Base-by-base conservation (phyloP, 2,888 invertebrate species). In the Cotesia congregata region DNA sequence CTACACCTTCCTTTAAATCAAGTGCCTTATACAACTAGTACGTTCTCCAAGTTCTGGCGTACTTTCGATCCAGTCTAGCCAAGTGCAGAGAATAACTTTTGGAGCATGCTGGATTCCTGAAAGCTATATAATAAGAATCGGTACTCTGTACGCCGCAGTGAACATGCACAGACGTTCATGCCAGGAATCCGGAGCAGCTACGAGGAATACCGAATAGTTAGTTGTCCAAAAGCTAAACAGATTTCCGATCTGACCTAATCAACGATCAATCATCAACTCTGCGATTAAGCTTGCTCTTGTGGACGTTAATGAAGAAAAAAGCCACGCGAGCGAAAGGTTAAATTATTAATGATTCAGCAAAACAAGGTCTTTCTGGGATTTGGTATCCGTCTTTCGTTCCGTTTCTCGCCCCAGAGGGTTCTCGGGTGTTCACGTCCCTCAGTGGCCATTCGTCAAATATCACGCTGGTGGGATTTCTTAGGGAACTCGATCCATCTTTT, bases 361-460 rank as follows among this genome's bases (percentile, higher is more conserved):
- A 50, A 50, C 50, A 50, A 9, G 9, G 50, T 50, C 12, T 50
- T 50, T 50, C 12, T 7, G 30, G 30, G 30, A 30, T 30, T 30
- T 30, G 30, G 30, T 30, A 30, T 30, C 30, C 30, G 41, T 62
- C 67, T 40, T 41, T 12, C 71, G 41, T 67, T 67, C 9, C 69
- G 67, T 68, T 38, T 39, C 69, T 64, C 40, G 41, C 61, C 67
- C 69, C 20, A 39, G 39, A 62, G 30, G 61, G 59, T 59, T 68
- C 61, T 60, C n/a, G 41, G 69, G 65, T 50, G 68, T 68, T 73
- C 69, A 73, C 64, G 73, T 77, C 77, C 77, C 72, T 39, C 75
- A 71, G 68, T 74, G 74, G 77, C 77, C 77, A 78, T 81, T 80
- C 80, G 81, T 81, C 81, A 79, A 79, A 76, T 77, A 80, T 79